phyloP scores from a whole-genome alignment of 2,888 invertebrate species.

The Tachina grossa region DNA sequence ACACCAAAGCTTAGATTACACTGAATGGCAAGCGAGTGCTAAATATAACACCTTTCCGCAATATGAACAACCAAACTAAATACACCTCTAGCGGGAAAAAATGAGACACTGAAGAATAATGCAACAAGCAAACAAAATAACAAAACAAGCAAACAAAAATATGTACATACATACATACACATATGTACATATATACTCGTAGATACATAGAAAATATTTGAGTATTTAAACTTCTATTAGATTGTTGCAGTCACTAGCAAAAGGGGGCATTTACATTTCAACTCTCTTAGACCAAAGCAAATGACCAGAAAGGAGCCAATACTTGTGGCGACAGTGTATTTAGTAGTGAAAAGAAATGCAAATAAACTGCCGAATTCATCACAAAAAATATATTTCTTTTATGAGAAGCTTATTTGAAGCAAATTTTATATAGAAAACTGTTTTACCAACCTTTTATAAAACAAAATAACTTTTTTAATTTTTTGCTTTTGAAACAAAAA shows the following conservation, averaged over 20 bases:
- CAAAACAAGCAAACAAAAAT: slow-evolving; percentile 24
- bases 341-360: slow-evolving; percentile 11
- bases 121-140: slow-evolving; percentile 53
- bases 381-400: background rate
- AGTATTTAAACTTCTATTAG: slow-evolving; percentile 2
- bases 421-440: too few relatives aligned
- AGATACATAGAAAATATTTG: background rate
- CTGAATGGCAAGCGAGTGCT: slow-evolving; percentile 68
- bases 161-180: background rate
- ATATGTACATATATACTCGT: background rate
- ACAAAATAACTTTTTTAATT: too few relatives aligned
- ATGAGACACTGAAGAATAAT: slow-evolving; percentile 37
- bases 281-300: slow-evolving; percentile 37
- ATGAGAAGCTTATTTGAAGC: background rate
- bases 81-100: background rate
- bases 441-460: too few relatives aligned
- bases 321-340: slow-evolving; percentile 38
- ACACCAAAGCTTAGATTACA: slow-evolving; percentile 42
- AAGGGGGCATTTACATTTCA: slow-evolving; percentile 54
- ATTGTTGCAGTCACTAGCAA: background rate
- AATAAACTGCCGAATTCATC: slow-evolving; percentile 12
- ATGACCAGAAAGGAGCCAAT: slow-evolving; percentile 21
- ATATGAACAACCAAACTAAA: slow-evolving; percentile 60
- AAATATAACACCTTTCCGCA: slow-evolving; percentile 71
- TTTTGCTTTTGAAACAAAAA: too few relatives aligned